A percentile compares a stretch with the other conserved stretches of the same genome.
Evolutionary conservation across 2,113 vertebrate genomes (phyloP).

Genomic region (Osmerus eperlanus): DNA sequence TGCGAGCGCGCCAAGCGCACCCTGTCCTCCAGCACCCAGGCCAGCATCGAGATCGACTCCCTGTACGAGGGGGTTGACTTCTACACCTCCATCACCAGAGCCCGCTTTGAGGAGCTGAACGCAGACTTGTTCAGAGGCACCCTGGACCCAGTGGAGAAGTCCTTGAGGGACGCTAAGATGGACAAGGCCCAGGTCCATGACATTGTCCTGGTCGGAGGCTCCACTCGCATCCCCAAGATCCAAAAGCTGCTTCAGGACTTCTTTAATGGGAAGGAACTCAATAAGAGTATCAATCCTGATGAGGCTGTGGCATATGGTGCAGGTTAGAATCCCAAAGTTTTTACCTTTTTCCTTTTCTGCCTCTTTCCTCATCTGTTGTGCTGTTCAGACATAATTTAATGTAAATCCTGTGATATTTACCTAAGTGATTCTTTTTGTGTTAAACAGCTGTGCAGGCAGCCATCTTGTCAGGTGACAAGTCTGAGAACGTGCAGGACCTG

Average conservation of each 20-base stretch:
- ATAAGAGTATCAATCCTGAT: constrained; percentile 71
- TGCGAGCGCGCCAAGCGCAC: constrained; percentile 75
- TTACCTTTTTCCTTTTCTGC: background rate
- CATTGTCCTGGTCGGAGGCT: constrained; percentile 65
- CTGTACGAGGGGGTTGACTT: constrained; percentile 89
- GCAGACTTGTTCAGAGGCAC: constrained; percentile 72
- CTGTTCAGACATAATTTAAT: no score
- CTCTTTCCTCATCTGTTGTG: no score
- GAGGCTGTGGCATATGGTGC: constrained; percentile 74
- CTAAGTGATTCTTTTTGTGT: constrained; percentile 2
- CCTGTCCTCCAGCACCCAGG: constrained; percentile 74
- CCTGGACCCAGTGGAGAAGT: constrained; percentile 69
- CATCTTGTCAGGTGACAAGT: constrained; percentile 73
- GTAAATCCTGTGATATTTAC: no score
- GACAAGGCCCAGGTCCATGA: constrained; percentile 67
- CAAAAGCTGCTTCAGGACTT: constrained; percentile 71
- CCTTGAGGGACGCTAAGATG: constrained; percentile 67
- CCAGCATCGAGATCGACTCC: constrained; percentile 81
- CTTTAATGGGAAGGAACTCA: constrained; percentile 69
- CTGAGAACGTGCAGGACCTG: constrained; percentile 73
- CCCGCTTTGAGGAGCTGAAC: constrained; percentile 89
- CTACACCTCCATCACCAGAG: constrained; percentile 93
- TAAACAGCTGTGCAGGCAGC: constrained; percentile 73
- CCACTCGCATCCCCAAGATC: constrained; percentile 74
- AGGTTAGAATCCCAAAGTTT: constrained; percentile 43